Evolutionary conservation across 2,888 invertebrate genomes (phyloP), one percentile per base, ranked within the genome.

Genomic region (Ellobium chinense): DNA sequence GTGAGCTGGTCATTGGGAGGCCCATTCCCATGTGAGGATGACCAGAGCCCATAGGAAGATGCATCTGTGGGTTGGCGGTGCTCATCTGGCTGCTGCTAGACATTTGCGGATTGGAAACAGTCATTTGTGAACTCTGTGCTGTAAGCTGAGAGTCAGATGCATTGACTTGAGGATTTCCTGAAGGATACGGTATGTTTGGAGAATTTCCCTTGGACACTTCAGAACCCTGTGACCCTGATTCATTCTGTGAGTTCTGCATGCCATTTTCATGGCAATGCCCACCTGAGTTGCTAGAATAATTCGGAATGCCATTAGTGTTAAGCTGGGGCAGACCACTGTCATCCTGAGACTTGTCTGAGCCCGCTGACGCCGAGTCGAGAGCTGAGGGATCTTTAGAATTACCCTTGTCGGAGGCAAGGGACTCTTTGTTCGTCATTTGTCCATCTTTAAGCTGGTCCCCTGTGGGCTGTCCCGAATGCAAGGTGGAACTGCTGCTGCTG

Each of bases 191-290:
- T 29, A 66, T 4, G 36, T 68, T 39, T 1, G 80, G 80, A 37
- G 80, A 80, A 56, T 69, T 75, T 21, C 39, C 62, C 29, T 58
- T 75, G 18, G 80, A 75, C 12, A 70, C 36, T 27, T 80, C 80
- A n/a, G 80, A 69, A 14, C 60, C 75, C 27, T 62, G 58, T 34
- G 68, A 73, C n/a, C 69, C 80, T 29, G 80, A 46, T 31, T 80
- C 80, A 69, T 74, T 80, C 18, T 68, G 80, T 18, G 80, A 68
- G 27, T 74, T 68, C n/a, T 63, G 74, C 9, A 68, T n/a, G 24
- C 69, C 69, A 62, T 80, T 62, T 18, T 75, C 80, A 69, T 70
- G 78, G 46, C 69, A 56, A 24, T 63, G 62, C 12, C 56, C 54
- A 12, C 31, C 54, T 46, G 56, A 54, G 36, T 27, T 31, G 21